Base-by-base conservation (phyloP, 2,888 invertebrate species). In the Lapara coniferarum region DNA sequence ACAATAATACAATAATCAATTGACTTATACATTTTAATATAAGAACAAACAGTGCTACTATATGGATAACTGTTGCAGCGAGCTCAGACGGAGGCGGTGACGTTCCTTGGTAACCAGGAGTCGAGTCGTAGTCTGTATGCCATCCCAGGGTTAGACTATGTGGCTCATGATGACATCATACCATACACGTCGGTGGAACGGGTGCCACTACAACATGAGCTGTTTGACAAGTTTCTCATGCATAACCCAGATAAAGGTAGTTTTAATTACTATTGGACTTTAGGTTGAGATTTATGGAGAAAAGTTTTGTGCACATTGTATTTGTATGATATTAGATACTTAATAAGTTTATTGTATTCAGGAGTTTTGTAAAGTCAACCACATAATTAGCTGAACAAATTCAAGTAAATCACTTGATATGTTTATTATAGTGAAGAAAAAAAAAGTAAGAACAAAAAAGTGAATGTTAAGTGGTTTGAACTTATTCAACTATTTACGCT, bases 21-120 rank as follows among this genome's bases (percentile, higher is more conserved):
- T 37, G 1, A 37, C 37, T 37, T 37, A 37, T 7, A 37, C 0
- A 37, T 37, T 37, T 37, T 7, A 37, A 3, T 37, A 6, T 5
- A 0, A 7, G 37, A 37, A 37, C 37, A 10, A 25, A 25, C 25
- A 25, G 25, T 16, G 12, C 14, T n/a, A 37, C 10, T 59, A n/a
- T 19, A 44, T 44, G 16, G 59, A 68, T 46, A 52, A 55, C 16
- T 69, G 66, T 79, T 79, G 10, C 89, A 98, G 98, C 95, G 99
- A 81, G 98, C 99, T n/a, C 99, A 99, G 92, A 98, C 99, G 5
- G 99, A 99, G 93, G 98, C 99, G 7, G 99, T 99, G 0, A 99
- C 99, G 0, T 99, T 99, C 90, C 94, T 99, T 67, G 98, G 99
- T 19, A 98, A 98, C 89, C 98, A 98, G 88, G 98, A 99, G 86